Percentiles rank a stretch among this genome's conserved stretches.
phyloP scores from a whole-genome alignment of 53 echinoderm and acorn worm genomes.

The Paracentrotus lividus region DNA sequence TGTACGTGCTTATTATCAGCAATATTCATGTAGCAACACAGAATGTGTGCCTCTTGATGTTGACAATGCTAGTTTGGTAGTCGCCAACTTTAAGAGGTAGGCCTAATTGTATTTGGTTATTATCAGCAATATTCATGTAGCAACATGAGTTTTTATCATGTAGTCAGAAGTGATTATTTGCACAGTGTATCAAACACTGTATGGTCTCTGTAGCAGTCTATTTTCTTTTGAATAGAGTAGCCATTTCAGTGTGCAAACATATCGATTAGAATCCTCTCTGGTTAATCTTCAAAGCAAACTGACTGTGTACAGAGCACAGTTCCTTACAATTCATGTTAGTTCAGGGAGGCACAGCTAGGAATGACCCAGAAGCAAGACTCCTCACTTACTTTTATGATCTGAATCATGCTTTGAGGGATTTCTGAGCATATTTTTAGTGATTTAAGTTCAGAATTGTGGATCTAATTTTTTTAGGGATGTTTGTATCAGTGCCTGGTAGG shows the following conservation, averaged over 20 bases:
- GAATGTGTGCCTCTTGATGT: no score
- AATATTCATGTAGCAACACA: neutral
- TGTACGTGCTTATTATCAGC: neutral
- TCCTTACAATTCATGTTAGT: neutral
- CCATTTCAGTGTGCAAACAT: constrained; percentile 40
- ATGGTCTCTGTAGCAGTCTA: neutral
- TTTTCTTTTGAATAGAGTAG: neutral
- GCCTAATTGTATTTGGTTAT: neutral
- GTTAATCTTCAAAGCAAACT: neutral
- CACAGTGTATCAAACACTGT: neutral
- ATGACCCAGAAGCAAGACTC: no score
- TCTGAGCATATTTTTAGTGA: no score
- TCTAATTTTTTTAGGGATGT: no score
- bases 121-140: neutral
- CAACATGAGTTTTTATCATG: neutral
- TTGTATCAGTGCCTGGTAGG: no score
- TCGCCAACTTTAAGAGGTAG: no score
- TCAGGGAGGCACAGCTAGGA: no score
- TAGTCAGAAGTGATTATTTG: neutral
- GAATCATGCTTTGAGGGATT: no score
- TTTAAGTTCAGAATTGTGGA: no score
- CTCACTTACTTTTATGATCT: no score
- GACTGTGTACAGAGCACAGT: neutral
- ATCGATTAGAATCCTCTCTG: neutral
- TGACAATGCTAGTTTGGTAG: no score